Percentiles rank a stretch among this genome's conserved stretches.
phyloP scores from a whole-genome alignment of 2,797 vertebrate genomes.

The Myripristis murdjan region DNA sequence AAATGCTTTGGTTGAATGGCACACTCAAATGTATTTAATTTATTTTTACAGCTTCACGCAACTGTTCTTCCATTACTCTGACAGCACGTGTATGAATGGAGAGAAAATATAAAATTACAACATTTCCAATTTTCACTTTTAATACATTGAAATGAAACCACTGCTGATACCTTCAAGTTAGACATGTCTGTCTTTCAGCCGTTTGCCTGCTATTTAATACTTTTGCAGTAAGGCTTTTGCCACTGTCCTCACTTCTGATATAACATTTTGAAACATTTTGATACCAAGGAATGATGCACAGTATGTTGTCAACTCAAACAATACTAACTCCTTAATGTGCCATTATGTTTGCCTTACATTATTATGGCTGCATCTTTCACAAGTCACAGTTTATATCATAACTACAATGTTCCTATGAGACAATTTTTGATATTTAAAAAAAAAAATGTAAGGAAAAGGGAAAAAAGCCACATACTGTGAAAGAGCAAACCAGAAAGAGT shows the following conservation, averaged over 20 bases:
- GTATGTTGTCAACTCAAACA: not conserved
- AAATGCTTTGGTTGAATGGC: conserved; percentile 9
- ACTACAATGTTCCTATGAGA: not conserved
- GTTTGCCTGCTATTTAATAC: conserved; percentile 22
- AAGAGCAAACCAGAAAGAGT: not conserved
- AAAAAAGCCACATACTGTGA: not conserved
- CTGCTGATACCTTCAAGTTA: conserved; percentile 29
- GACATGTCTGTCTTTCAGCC: conserved; percentile 16
- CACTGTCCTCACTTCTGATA: not conserved
- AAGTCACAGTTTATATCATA: not conserved
- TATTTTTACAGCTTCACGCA: not conserved
- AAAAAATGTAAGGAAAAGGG: not conserved
- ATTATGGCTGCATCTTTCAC: not conserved
- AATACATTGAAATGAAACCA: conserved; percentile 51
- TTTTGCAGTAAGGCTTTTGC: not conserved
- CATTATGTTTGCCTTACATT: conserved; percentile 1
- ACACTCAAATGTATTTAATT: not conserved
- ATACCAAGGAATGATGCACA: not conserved
- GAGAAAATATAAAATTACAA: conserved; percentile 22
- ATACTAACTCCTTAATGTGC: not conserved
- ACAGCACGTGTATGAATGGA: conserved; percentile 44
- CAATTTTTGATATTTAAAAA: not conserved
- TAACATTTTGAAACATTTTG: conserved; percentile 1
- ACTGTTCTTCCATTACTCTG: conserved; percentile 16
- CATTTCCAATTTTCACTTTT: conserved; percentile 44